These are phyloP conservation scores for Heterochromis multidens DNA, from an alignment of 2,113 vertebrate genomes.

Conservation along the genomic window DNA sequence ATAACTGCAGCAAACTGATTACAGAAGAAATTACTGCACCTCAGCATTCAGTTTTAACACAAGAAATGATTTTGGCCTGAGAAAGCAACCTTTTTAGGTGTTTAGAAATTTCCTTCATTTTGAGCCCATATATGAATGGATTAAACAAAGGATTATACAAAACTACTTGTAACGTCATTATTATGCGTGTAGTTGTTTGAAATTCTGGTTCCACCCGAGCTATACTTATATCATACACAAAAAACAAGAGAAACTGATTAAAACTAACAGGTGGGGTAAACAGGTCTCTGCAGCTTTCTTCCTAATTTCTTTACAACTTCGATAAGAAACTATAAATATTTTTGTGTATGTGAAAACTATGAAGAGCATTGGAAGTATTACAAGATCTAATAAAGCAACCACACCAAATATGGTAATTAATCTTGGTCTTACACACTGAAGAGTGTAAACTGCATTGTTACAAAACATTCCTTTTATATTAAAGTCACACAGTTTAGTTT, in stretches of 20 bases:
- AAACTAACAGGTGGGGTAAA: conserved; percentile 22
- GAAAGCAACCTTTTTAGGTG: not conserved
- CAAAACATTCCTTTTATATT: conserved; percentile 18
- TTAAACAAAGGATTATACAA: not conserved
- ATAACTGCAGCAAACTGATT: not conserved
- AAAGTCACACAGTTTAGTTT: not conserved
- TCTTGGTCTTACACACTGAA: not conserved
- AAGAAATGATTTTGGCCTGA: not conserved
- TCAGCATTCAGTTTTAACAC: not conserved
- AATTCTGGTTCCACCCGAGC: not conserved
- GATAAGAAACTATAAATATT: not conserved
- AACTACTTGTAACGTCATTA: not conserved
- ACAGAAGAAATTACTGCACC: not conserved
- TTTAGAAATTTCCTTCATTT: not conserved
- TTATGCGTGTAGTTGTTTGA: rapidly evolving
- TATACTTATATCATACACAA: not conserved
- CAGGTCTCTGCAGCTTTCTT: conserved; percentile 12
- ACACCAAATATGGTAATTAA: not conserved
- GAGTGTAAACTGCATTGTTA: not conserved
- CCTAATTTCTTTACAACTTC: not conserved
- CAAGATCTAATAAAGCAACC: rapidly evolving
- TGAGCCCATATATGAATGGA: not conserved
- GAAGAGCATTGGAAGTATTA: rapidly evolving
- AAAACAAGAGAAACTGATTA: not conserved
- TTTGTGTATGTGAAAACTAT: conserved; percentile 1